Percentiles rank a stretch among this genome's conserved stretches.
These are phyloP conservation scores for Rhinopomastus cyanomelas DNA, from an alignment of 2,113 vertebrate species.

Conservation along the genomic window DNA sequence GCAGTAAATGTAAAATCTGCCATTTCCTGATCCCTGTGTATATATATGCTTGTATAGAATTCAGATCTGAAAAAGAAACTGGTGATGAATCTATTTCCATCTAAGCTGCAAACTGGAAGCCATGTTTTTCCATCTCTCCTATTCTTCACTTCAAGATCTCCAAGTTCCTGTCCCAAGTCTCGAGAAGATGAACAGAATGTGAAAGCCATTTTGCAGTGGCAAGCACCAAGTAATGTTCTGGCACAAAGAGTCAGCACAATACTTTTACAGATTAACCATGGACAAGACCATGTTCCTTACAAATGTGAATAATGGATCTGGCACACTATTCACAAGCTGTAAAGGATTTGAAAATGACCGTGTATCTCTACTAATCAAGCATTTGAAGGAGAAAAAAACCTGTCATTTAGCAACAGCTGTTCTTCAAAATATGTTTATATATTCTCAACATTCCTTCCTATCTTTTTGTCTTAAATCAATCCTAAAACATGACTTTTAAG, in stretches of 20 bases:
- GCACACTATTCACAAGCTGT: not conserved
- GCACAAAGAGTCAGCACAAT: not conserved
- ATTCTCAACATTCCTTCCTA: not conserved
- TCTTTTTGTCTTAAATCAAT: not conserved
- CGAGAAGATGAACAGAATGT: not conserved
- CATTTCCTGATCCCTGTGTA: not conserved
- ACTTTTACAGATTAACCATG: not conserved
- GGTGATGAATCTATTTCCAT: not conserved
- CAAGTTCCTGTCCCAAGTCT: not conserved
- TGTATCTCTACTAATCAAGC: not conserved
- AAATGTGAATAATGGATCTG: not conserved
- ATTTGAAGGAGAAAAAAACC: not conserved
- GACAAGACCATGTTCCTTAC: not conserved
- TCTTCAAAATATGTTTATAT: not conserved
- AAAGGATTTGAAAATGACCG: not conserved
- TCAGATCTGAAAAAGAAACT: not conserved
- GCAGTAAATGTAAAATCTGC: not conserved
- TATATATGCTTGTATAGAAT: not conserved
- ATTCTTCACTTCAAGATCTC: not conserved
- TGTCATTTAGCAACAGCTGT: not conserved
- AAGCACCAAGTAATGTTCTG: not conserved
- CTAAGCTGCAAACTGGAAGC: not conserved
- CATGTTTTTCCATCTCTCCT: not conserved
- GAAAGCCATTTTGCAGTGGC: not conserved
- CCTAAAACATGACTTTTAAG: not conserved